Evolutionary conservation across 2,797 vertebrate species (phyloP), one percentile per base, ranked within the genome.

Genomic region (Betta splendens): DNA sequence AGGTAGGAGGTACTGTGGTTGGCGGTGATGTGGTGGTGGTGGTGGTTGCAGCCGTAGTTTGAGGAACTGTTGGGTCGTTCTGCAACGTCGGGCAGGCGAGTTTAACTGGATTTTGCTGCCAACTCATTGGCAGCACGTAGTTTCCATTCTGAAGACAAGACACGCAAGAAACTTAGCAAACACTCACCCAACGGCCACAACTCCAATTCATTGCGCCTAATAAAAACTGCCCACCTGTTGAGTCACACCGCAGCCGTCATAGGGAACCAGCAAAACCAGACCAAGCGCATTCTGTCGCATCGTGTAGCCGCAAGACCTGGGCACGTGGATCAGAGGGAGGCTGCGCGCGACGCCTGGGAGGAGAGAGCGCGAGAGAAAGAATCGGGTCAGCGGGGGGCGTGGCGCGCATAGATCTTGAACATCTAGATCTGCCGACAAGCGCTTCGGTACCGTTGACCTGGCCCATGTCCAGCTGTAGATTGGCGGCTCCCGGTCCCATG

Each of bases 241-340:
- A 3, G 22, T 47, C 23, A 91, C 69, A 33, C 78, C 44, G 50
- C 89, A 90, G 49, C 84, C 76, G 46, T 82, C 21, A 44, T 85
- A 89, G 0, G 72, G 51, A 9, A 79, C 77, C 21, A 54, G 39
- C 23, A 89, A 66, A 26, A 74, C 20, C 0, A 90, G 61, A 13
- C 66, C 75, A 0, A 49, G 10, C 2, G 36, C 15, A 2, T 59
- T 78, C 26, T 54, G 40, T 10, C 17, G 28, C 26, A 77, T 5
- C 1, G 51, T 64, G 28, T 78, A 75, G 3, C 76, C 75, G 72
- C 87, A 91, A 1, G 52, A 13, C 25, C 62, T 15, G 12, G 81
- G 73, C 32, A 89, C 43, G n/a, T 74, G 58, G 3, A 1, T 56
- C 13, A 90, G 29, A 20, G 62, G 55, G 10, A 87, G 31, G 2